Percentiles rank a stretch among this genome's conserved stretches.
Evolutionary conservation across 2,113 vertebrate species (phyloP).

Genomic region (Axis porcinus): DNA sequence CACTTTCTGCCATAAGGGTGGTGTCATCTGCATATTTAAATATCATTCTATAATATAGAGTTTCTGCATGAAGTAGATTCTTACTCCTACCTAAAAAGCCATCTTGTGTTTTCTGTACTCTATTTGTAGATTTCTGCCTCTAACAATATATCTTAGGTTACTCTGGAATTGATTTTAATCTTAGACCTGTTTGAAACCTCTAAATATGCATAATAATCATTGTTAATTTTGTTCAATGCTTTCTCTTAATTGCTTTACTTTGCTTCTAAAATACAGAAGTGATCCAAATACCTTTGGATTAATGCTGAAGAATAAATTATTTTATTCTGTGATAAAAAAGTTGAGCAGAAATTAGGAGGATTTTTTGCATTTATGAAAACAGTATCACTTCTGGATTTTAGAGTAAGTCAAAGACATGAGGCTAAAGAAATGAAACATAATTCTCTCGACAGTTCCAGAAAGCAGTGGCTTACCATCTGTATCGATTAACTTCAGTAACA

Average conservation of each 20-base stretch:
- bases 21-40: background rate
- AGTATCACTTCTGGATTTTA: background rate
- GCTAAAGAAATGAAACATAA: background rate
- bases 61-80: background rate
- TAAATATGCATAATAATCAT: background rate
- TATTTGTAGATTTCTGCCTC: background rate
- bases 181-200: background rate
- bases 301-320: slow-evolving; percentile 4
- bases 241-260: background rate
- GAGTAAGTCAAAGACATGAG: background rate
- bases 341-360: background rate
- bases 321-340: background rate
- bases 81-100: background rate
- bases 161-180: background rate
- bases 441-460: background rate
- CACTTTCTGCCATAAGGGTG: background rate
- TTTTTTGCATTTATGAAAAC: background rate
- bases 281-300: background rate
- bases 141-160: background rate
- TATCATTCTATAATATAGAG: background rate
- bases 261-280: background rate
- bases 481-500: background rate
- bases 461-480: background rate
- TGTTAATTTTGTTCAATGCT: background rate
- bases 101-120: background rate